Evolutionary conservation across 2,113 vertebrate species (phyloP).

Genomic region (Ardeotis arabs): DNA sequence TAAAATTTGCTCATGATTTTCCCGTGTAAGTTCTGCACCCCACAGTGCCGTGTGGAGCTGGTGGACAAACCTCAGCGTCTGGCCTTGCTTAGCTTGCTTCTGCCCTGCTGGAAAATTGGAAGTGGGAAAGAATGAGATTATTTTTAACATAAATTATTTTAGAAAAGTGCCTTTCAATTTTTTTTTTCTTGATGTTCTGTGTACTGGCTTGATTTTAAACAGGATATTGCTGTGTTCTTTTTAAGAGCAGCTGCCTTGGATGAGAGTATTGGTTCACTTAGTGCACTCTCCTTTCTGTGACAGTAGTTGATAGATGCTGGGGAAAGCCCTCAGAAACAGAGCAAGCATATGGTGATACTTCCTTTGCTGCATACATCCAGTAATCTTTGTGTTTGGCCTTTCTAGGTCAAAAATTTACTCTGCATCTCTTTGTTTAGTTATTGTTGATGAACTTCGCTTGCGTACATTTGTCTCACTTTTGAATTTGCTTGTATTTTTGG

Average conservation of each 20-base stretch:
- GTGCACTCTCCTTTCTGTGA: not conserved
- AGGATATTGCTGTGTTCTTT: not conserved
- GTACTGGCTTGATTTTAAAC: not conserved
- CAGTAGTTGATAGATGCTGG: not conserved
- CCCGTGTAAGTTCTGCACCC: not conserved
- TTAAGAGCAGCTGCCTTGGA: not conserved
- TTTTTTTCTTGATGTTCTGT: accelerated
- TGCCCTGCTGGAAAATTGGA: not conserved
- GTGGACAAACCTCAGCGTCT: accelerated
- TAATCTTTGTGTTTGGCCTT: not conserved
- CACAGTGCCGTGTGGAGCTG: not conserved
- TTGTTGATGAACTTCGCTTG: not conserved
- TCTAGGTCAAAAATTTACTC: not conserved
- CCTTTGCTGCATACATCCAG: not conserved
- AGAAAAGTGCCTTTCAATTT: not conserved
- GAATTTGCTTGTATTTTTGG: not conserved
- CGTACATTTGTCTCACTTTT: not conserved
- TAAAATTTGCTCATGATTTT: not conserved
- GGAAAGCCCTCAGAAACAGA: not conserved
- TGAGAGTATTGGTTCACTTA: not conserved
- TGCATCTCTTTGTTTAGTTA: not conserved
- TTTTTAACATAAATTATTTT: not conserved
- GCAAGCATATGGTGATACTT: not conserved
- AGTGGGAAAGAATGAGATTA: not conserved
- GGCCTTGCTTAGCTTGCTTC: not conserved